phyloP scores from a whole-genome alignment of 2,888 invertebrate species.

The Hyppa rectilinea region DNA sequence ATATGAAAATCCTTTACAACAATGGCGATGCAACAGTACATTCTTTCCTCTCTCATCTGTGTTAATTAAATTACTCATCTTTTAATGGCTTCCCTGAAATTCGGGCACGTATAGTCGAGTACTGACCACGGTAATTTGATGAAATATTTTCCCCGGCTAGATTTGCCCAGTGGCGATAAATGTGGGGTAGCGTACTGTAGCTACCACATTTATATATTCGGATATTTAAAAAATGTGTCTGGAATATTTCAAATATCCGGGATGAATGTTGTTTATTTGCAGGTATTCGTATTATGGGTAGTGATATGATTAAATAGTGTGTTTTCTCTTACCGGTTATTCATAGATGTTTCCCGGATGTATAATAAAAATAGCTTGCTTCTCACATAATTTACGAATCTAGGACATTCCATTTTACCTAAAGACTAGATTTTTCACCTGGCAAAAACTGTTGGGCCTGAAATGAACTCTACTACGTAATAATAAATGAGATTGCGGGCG shows the following conservation, averaged over 20 bases:
- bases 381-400: conserved; percentile 13
- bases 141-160: conserved; percentile 46
- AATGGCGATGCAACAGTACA: conserved; percentile 17
- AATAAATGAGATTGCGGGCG: conserved; percentile 74
- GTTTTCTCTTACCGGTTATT: not conserved
- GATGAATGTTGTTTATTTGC: too few relatives aligned
- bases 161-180: conserved; percentile 34
- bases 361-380: conserved; percentile 1
- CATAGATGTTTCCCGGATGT: not conserved
- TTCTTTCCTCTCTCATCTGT: conserved; percentile 13
- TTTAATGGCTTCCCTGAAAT: conserved; percentile 55
- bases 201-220: too few relatives aligned
- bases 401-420: conserved; percentile 20
- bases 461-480: conserved; percentile 70
- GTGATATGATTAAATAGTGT: not conserved
- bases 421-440: conserved; percentile 51
- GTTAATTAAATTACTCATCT: conserved; percentile 65
- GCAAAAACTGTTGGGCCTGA: conserved; percentile 49
- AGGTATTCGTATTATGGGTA: not conserved
- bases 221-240: conserved; percentile 2
- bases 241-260: not conserved
- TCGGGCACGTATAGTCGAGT: conserved; percentile 19
- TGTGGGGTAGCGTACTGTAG: too few relatives aligned
- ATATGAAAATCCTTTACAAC: conserved; percentile 5
- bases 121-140: conserved; percentile 33